A percentile compares a stretch with the other conserved stretches of the same genome.
These are phyloP conservation scores for Ceramica pisi DNA, from an alignment of 2,888 invertebrate species.

Conservation along the genomic window DNA sequence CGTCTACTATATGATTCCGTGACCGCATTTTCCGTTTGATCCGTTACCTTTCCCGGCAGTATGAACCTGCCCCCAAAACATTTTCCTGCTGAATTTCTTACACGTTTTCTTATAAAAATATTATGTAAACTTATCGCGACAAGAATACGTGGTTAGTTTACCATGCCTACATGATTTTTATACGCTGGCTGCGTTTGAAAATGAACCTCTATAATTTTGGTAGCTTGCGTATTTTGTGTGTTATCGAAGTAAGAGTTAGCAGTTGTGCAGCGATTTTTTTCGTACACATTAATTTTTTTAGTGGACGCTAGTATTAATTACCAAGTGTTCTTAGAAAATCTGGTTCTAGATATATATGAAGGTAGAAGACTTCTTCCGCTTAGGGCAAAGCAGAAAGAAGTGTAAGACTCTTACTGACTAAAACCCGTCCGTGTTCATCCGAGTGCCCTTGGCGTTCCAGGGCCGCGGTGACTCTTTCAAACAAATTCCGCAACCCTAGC, in stretches of 20 bases:
- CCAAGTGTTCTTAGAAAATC: no score
- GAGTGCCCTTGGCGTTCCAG: no score
- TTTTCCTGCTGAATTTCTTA: constrained; percentile 39
- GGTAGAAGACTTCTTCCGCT: no score
- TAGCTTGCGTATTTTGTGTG: not conserved
- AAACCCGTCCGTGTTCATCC: no score
- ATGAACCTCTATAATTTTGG: constrained; percentile 5
- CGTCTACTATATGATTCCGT: not conserved
- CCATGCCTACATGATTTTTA: constrained; percentile 16
- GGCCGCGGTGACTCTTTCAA: no score
- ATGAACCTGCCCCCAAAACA: constrained; percentile 12
- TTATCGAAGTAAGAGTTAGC: no score
- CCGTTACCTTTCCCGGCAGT: constrained; percentile 12
- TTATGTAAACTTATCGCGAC: constrained; percentile 29
- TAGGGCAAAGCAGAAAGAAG: no score
- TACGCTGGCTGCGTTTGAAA: not conserved
- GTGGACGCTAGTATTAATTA: no score
- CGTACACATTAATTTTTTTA: no score
- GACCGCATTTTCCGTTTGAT: constrained; percentile 39
- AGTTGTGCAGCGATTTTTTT: not conserved
- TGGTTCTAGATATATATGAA: no score
- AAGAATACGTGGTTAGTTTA: constrained; percentile 11
- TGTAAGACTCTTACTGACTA: no score
- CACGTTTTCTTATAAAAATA: constrained; percentile 31
- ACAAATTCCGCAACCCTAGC: no score